Conservation (phyloP, 2,797 vertebrate genomes). For the Sebastes oblongus region DNA sequence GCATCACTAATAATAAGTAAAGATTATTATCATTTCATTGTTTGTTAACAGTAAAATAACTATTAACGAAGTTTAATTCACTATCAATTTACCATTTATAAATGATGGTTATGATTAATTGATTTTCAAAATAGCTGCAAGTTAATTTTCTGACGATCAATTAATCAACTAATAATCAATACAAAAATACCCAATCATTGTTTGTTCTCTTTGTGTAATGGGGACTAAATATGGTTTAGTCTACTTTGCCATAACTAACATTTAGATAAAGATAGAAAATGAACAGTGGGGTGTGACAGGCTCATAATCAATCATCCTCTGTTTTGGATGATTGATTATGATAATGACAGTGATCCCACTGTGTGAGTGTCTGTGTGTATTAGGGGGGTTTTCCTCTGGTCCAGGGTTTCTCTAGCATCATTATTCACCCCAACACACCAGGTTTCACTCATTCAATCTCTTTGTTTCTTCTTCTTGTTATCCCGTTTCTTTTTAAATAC, state of each 20-base stretch:
- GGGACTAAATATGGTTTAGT: background rate
- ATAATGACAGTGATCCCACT: slow-evolving; percentile 24
- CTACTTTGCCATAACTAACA: background rate
- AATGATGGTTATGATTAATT: background rate
- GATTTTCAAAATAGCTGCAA: background rate
- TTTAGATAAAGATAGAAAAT: background rate
- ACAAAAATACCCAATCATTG: background rate
- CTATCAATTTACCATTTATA: too few species aligned
- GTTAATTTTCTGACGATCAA: background rate
- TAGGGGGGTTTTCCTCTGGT: background rate
- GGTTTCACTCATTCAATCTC: background rate
- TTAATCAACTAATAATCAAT: background rate
- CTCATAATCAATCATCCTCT: slow-evolving; percentile 31
- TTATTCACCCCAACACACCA: slow-evolving; percentile 14
- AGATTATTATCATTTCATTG: too few species aligned
- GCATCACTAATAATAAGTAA: too few species aligned
- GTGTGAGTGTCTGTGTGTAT: background rate
- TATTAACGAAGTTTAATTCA: too few species aligned
- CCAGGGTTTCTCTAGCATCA: background rate
- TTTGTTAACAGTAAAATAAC: too few species aligned
- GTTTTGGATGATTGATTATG: slow-evolving; percentile 50
- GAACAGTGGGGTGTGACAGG: slow-evolving; percentile 11
- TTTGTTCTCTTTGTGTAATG: background rate
- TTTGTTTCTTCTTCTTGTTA: slow-evolving; percentile 12
- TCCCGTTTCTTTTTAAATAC: slow-evolving; percentile 6